Evolutionary conservation across 2,888 invertebrate species (phyloP), one percentile per base, ranked within the genome.

Genomic region (Rotaria macrura): DNA sequence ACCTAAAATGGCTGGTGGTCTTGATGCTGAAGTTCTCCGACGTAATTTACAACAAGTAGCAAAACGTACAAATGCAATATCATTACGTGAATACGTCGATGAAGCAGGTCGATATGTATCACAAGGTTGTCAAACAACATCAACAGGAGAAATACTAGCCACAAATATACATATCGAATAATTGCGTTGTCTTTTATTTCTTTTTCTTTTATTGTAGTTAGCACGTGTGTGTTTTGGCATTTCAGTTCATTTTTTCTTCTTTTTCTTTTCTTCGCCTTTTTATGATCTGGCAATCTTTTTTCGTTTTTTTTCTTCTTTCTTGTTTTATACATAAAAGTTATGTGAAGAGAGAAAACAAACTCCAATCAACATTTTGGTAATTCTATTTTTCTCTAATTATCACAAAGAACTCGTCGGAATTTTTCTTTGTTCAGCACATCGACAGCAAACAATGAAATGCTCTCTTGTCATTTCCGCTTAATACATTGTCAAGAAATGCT

Each of bases 131-230:
- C 86, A 86, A 83, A 86, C 86, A 54, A 86, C 84, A 79, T 84
- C 86, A 47, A 86, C 86, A 47, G 86, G 86, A 79, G 86, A 86
- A 74, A 74, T 86, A 29, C 40, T 84, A 34, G 86, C 84, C 17
- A 86, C 86, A 34, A 86, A 86, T 84, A 84, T 86, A 83, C 84
- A 86, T 85, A 86, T 86, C 84, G 86, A 86, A 74, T 86, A 86
- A 57, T 38, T n/a, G 34, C 25, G 25, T 79, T 23, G 1, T 74
- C 23, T 74, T 34, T 65, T 23, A 40, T 79, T 43, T 25, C 23
- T 40, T 40, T 79, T 14, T 43, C 43, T 40, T 79, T 40, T 43
- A 2, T 23, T 25, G 40, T 79, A 43, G 43, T 79, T 79, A 43
- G 79, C n/a, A 43, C 9, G 40, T 79, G 40, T 79, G 79, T 79